phyloP scores from a whole-genome alignment of 2,797 vertebrate species.

The Gallinago nigripennis region DNA sequence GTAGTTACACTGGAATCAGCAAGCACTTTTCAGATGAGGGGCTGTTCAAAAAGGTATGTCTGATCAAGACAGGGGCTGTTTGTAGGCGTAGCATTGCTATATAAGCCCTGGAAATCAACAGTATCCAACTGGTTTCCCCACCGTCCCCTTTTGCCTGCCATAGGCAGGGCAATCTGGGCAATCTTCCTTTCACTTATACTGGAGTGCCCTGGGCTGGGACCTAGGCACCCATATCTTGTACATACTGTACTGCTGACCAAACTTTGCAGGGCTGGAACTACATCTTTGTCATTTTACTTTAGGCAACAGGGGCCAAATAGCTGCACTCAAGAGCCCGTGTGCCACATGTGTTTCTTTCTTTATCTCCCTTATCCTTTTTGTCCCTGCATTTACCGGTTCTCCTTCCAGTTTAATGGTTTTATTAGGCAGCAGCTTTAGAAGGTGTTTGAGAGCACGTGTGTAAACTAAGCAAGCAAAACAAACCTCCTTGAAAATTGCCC shows the following conservation, averaged over 20 bases:
- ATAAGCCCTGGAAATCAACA: background rate
- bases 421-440: background rate
- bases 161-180: background rate
- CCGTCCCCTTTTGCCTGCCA: background rate
- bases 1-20: background rate
- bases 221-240: accelerated
- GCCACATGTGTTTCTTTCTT: background rate
- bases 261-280: background rate
- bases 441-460: background rate
- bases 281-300: background rate
- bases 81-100: background rate
- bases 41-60: accelerated
- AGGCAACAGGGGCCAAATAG: background rate
- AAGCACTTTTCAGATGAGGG: background rate
- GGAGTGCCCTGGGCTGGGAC: background rate
- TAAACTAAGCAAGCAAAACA: background rate
- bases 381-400: background rate
- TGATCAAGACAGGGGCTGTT: background rate
- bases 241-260: accelerated
- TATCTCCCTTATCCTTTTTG: background rate
- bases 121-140: background rate
- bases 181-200: background rate
- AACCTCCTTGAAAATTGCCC: background rate
- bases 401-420: background rate
- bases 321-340: background rate